phyloP scores from a whole-genome alignment of 2,888 invertebrate genomes.

The Rhaphigaster nebulosa region DNA sequence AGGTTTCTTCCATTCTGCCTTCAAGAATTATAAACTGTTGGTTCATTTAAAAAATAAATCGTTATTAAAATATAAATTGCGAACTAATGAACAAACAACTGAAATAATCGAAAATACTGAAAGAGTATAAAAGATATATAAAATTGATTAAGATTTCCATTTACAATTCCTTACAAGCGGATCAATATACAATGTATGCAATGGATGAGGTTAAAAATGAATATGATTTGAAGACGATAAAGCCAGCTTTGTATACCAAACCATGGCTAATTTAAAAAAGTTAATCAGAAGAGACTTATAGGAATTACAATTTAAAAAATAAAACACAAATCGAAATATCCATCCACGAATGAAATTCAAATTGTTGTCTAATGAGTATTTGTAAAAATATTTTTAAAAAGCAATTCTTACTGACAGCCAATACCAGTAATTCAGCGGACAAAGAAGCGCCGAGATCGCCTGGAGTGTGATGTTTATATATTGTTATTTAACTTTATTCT shows the following conservation, averaged over 20 bases:
- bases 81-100: background rate
- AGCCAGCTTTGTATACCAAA: background rate
- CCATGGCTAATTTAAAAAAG: background rate
- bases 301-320: too few relatives aligned
- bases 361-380: too few relatives aligned
- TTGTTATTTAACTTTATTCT: too few relatives aligned
- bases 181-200: background rate
- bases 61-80: slow-evolving; percentile 16
- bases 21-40: background rate
- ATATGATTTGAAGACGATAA: background rate
- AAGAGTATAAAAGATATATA: background rate
- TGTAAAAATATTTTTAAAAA: too few relatives aligned
- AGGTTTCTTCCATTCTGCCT: background rate
- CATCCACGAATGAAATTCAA: too few relatives aligned
- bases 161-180: background rate
- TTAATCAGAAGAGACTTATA: background rate
- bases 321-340: too few relatives aligned
- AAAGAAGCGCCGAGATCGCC: too few relatives aligned
- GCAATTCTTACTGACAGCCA: too few relatives aligned
- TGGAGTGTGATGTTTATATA: too few relatives aligned
- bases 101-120: background rate
- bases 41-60: background rate
- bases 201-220: background rate
- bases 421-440: too few relatives aligned
- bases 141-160: background rate